Percentiles rank a stretch among this genome's conserved stretches.
phyloP scores from a whole-genome alignment of 2,113 vertebrate genomes.

The Crotalus viridis region DNA sequence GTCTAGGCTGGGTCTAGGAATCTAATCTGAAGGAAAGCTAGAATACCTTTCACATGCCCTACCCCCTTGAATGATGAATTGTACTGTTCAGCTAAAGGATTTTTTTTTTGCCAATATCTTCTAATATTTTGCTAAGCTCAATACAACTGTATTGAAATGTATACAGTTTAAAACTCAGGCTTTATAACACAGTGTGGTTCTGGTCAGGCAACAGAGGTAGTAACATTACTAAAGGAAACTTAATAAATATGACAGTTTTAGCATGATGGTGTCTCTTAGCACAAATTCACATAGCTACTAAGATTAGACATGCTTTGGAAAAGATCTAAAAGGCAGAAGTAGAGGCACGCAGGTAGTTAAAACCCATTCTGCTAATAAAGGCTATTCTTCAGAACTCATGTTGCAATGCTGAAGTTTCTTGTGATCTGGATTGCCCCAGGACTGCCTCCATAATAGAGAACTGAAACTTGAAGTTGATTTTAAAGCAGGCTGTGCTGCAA shows the following conservation, averaged over 20 bases:
- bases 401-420: background rate
- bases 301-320: background rate
- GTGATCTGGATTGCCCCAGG: background rate
- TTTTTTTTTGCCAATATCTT: background rate
- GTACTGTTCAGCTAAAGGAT: background rate
- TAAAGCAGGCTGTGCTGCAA: background rate
- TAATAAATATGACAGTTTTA: background rate
- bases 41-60: background rate
- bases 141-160: background rate
- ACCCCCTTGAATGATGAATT: background rate
- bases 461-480: background rate
- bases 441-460: background rate
- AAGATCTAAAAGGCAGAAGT: slow-evolving; percentile 10
- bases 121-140: background rate
- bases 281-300: slow-evolving; percentile 14
- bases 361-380: background rate
- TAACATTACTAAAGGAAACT: slow-evolving; percentile 11
- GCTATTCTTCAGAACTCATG: background rate
- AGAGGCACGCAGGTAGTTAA: slow-evolving; percentile 20
- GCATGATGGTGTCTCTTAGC: background rate
- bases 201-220: slow-evolving; percentile 31
- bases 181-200: slow-evolving; percentile 19
- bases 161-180: slow-evolving; percentile 18
- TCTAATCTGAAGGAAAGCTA: background rate
- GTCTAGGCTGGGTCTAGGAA: too few species aligned